Base-by-base conservation (phyloP, 2,113 vertebrate species). In the Helogale parvula region DNA sequence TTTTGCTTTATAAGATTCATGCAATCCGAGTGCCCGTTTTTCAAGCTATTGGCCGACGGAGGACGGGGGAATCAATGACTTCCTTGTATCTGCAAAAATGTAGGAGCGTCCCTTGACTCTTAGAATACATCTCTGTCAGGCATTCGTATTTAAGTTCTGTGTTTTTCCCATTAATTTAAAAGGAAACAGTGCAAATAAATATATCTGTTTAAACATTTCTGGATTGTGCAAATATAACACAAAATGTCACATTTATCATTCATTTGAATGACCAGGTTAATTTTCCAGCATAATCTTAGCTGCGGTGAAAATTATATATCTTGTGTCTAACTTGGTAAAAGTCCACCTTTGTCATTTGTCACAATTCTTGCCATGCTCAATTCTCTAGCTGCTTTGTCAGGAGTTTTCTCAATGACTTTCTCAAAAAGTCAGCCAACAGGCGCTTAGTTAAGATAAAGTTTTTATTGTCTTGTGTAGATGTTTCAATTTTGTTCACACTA, bases 401-500 rank as follows among this genome's bases (percentile, higher is more conserved):
- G 50, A 38, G 84, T 93, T 97, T 97, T 94, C 76, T 90, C 97
- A 97, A 89, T 85, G 76, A 86, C 57, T 93, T 85, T 94, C 86
- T 89, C 76, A 82, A 84, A 87, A 97, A 80, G 77, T 85, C 89
- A 94, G 87, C 88, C 94, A 93, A 85, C 33, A 90, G 84, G 45
- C 65, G 72, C 77, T 69, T 7, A 69, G 93, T 66, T 86, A 94
- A 89, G 21, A 81, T 71, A 90, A 92, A 89, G 50, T 8, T 47
- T 69, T 71, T 52, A 65, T 69, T 96, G 95, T 92, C 92, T 92
- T 84, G 74, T 47, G 69, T 90, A 38, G 38, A 35, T 52, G 27
- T 47, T 57, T 90, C 66, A 8, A 38, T 77, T 93, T 71, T 85
- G 63, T 74, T 86, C 11, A 7, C 79, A 47, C 54, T 80, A 77